Base-by-base conservation (phyloP, 2,113 vertebrate species). In the Mola mola region DNA sequence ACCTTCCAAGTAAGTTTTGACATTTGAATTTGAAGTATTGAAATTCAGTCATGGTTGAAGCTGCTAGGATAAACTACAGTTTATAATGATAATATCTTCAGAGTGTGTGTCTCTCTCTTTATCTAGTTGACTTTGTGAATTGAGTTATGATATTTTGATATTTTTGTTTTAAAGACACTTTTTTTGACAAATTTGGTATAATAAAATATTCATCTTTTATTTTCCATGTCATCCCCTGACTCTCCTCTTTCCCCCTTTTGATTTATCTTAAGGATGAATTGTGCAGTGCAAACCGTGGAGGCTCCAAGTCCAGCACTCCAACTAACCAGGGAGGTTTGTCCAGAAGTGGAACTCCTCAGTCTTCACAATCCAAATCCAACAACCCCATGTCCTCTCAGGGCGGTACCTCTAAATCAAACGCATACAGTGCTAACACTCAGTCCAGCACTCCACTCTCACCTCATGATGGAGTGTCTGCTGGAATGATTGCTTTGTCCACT, bases 221-320 rank as follows among this genome's bases (percentile, higher is more conserved):
- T 26, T 46, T 31, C 1, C 31, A 29, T 46, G 3, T n/a, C 20
- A 2, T 15, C 1, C 1, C 29, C 46, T 25, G 9, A 21, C 11
- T 25, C 48, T 26, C 10, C 16, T 8, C 0, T 22, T n/a, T 21
- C 25, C 19, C 36, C 2, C 10, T 40, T 28, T 17, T 33, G 40
- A 1, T 49, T 41, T 16, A 50, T 58, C 56, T 66, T 11, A 74
- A 99, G 97, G 97, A 99, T 94, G 97, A 99, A 75, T 84, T 98
- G 64, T 92, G 94, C 53, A 89, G 89, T 34, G 69, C 83, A 15
- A 93, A 89, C 85, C 93, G 87, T 25, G 68, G 88, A 58, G 90
- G 89, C 50, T 92, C 93, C 64, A 88, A 46, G 40, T 40, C 75
- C 28, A 25, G 47, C 17, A 40, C 80, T 0, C 62, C 82, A 24